Base-by-base conservation (phyloP, 1,140 invertebrate species). In the Lucilia sericata region DNA sequence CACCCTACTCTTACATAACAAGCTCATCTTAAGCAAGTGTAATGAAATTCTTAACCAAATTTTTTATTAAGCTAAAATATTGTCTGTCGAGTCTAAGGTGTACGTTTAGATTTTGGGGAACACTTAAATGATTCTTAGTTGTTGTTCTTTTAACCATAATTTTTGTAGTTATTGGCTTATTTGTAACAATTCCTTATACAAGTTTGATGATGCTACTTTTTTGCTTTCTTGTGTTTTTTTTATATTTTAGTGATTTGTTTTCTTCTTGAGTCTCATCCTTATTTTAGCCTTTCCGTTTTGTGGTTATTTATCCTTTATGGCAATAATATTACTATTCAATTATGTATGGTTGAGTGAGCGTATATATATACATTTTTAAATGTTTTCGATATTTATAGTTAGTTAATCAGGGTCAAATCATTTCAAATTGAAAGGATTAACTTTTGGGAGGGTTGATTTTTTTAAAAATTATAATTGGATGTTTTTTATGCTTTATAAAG, bases 291-390 rank as follows among this genome's bases (percentile, higher is more conserved):
- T 80, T 80, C 47, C 12, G n/a, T 74, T 36, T 49, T 25, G 7
- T 51, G 75, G 36, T 80, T 51, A 51, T 80, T 80, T 80, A 80
- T 80, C 42, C 19, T 80, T 21, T 49, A 14, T 80, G 42, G 42
- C 76, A 80, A 80, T 51, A 80, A 80, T 80, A 51, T 80, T 80
- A 49, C 42, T 80, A 80, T 80, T 80, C 76, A 80, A 80, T 80
- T 80, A 80, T 80, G 76, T 51, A 80, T 49, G 76, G 76, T 80
- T 49, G 76, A 80, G 42, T 80, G 76, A 51, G 14, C 19, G 10
- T 13, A 13, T 19, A 34, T 17, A 78, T 78, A 21, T 42, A 9
- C n/a, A 30, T 34, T 34, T 8, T 34, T 30, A 14, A 76, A 76
- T 36, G 30, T 36, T 10, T 8, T 21, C 19, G n/a, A 80, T 51